These are phyloP conservation scores for Dioctria linearis DNA, from an alignment of 2,888 invertebrate genomes.

Conservation along the genomic window DNA sequence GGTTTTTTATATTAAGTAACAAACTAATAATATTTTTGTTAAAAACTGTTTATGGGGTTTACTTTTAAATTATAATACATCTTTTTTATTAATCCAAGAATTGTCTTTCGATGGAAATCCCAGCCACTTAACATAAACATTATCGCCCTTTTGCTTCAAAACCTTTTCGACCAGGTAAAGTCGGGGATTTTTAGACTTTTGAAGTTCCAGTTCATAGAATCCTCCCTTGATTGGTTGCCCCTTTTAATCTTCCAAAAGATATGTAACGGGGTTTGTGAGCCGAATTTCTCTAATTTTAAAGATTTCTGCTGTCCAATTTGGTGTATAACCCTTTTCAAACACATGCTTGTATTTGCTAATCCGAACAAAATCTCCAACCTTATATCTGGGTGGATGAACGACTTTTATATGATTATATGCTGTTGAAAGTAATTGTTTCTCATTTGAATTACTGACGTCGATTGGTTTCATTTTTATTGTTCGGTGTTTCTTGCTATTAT, in stretches of 20 bases:
- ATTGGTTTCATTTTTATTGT: conserved; percentile 61
- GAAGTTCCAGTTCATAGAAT: conserved; percentile 64
- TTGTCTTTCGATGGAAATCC: conserved; percentile 60
- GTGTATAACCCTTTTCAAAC: conserved; percentile 63
- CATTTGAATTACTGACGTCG: conserved; percentile 62
- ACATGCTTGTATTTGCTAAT: conserved; percentile 61
- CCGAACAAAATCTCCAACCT: conserved; percentile 61
- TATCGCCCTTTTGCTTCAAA: conserved; percentile 59
- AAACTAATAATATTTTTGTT: too few relatives aligned
- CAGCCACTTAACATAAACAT: conserved; percentile 63
- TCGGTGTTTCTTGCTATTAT: conserved; percentile 61
- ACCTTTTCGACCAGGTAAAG: conserved; percentile 64
- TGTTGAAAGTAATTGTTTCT: conserved; percentile 52
- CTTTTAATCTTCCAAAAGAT: conserved; percentile 61
- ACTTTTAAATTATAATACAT: conserved; percentile 53
- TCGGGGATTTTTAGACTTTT: conserved; percentile 62
- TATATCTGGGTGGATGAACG: conserved; percentile 59
- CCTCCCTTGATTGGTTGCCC: conserved; percentile 62
- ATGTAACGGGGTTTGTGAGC: conserved; percentile 60
- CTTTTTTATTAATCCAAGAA: conserved; percentile 61
- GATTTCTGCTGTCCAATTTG: conserved; percentile 63
- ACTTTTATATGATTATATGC: conserved; percentile 56
- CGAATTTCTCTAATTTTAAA: conserved; percentile 61
- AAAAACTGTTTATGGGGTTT: too few relatives aligned
- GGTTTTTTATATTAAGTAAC: too few relatives aligned